A percentile compares a stretch with the other conserved stretches of the same genome.
Evolutionary conservation across 2,888 invertebrate genomes (phyloP).

Genomic region (Tachina grossa): DNA sequence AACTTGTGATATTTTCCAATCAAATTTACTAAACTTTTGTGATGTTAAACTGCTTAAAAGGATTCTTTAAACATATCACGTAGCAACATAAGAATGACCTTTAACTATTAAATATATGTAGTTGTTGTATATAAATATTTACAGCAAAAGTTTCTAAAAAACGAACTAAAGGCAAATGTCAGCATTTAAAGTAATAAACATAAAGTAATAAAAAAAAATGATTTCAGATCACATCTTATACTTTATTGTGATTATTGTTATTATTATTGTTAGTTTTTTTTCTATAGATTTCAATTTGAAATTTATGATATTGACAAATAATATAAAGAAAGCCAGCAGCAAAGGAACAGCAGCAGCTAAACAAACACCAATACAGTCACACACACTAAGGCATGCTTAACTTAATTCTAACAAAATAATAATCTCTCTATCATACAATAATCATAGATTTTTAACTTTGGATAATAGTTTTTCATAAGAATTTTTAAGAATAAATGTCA

Average conservation of each 20-base stretch:
- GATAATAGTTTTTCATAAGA: conserved; percentile 49
- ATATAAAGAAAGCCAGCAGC: conserved; percentile 54
- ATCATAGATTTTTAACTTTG: conserved; percentile 21
- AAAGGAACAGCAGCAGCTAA: conserved; percentile 31
- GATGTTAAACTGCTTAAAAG: conserved; percentile 37
- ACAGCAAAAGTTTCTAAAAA: conserved; percentile 44
- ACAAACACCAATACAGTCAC: conserved; percentile 24
- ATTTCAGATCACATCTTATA: conserved; percentile 14
- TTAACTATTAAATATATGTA: conserved; percentile 60
- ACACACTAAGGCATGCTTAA: background rate
- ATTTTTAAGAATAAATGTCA: conserved; percentile 66
- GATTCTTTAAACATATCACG: conserved; percentile 60
- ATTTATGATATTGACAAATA: conserved; percentile 67
- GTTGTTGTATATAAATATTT: conserved; percentile 14
- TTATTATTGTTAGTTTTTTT: background rate
- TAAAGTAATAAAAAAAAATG: conserved; percentile 44
- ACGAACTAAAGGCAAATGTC: background rate
- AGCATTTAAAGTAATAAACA: conserved; percentile 26
- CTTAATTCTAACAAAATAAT: background rate
- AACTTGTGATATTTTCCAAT: conserved; percentile 29
- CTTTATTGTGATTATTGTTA: conserved; percentile 37
- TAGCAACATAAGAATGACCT: conserved; percentile 54
- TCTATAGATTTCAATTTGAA: conserved; percentile 64
- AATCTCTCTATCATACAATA: conserved; percentile 3
- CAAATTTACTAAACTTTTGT: conserved; percentile 58